Evolutionary conservation across 2,888 invertebrate species (phyloP).

Genomic region (Drosophila pseudotakahashii): DNA sequence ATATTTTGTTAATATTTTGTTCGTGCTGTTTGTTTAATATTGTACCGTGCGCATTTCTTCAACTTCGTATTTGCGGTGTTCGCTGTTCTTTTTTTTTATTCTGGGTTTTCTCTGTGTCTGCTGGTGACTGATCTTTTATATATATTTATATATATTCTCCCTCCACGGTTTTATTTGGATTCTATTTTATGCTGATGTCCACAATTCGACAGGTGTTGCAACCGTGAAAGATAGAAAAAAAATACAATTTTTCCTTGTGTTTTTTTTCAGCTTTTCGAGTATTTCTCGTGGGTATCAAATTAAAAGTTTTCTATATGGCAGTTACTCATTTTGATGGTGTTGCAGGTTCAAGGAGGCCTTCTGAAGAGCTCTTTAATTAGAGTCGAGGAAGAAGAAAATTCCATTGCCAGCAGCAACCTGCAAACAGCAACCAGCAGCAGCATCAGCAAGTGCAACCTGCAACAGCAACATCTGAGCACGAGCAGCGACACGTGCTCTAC

Average conservation of each 20-base stretch:
- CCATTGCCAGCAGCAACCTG: slow-evolving; percentile 19
- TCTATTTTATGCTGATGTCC: slow-evolving; percentile 58
- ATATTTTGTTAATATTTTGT: slow-evolving; percentile 35
- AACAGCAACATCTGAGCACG: slow-evolving; percentile 44
- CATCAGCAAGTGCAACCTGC: background rate
- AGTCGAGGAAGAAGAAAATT: slow-evolving; percentile 34
- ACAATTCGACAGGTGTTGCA: slow-evolving; percentile 63
- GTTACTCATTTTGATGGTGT: slow-evolving; percentile 22
- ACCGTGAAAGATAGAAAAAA: slow-evolving; percentile 41
- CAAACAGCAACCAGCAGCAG: slow-evolving; percentile 19
- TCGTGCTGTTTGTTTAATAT: slow-evolving; percentile 24
- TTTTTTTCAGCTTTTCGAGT: background rate
- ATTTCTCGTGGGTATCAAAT: background rate
- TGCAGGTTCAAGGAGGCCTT: slow-evolving; percentile 29
- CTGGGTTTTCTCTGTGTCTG: slow-evolving; percentile 25
- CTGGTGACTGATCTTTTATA: slow-evolving; percentile 48
- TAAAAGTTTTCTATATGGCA: slow-evolving; percentile 10
- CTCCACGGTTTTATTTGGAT: slow-evolving; percentile 26
- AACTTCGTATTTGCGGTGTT: slow-evolving; percentile 19
- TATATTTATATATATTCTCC: slow-evolving; percentile 34
- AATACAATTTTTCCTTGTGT: background rate
- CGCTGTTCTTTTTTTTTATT: slow-evolving; percentile 34
- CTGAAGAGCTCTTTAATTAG: slow-evolving; percentile 43
- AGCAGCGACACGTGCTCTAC: slow-evolving; percentile 64
- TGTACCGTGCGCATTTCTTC: slow-evolving; percentile 28